Evolutionary conservation across 2,888 invertebrate genomes (phyloP), one percentile per base, ranked within the genome.

Genomic region (Molanna angustata): DNA sequence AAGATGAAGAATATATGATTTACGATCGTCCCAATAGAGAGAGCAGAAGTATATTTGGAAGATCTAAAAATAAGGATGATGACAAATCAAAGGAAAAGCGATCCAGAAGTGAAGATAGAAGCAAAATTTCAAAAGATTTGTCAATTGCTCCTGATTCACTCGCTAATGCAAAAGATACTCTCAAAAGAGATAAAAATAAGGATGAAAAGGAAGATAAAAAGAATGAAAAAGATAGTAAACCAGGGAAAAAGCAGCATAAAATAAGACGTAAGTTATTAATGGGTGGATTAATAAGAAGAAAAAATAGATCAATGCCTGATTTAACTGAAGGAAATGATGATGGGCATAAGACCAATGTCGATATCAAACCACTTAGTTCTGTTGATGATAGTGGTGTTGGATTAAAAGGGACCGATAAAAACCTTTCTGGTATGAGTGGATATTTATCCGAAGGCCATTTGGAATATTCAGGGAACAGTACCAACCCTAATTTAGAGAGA

Each of bases 251-350:
- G 61, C 93, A 93, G 66, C 94, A 94, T 65, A 93, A 93, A 72
- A 90, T 94, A 40, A 76, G 93, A 20, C 78, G 93, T 64, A 93
- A 93, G 69, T 69, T 93, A 2, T 67, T 94, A 4, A 93, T 94
- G 92, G 93, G 93, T 11, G 93, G 93, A 1, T 72, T 94, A 47
- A 92, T 94, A 47, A 81, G 89, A 56, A 78, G 93, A 21, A 94
- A 94, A 68, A 94, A 94, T 66, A 79, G 93, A 60, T 92, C 92
- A 49, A 90, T 94, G 90, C 94, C 94, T 1, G 94, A 94, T 73
- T 74, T 94, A 43, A 86, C 93, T 0, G 93, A 93, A 67, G 87
- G 86, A 1, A 86, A 85, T 43, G 80, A 79, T 60, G 82, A 73
- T 7, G 79, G 76, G 44, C 68, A 63, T 37, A 71, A 75, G 43